phyloP scores from a whole-genome alignment of 2,113 vertebrate genomes.

The Heterotilapia buettikoferi region DNA sequence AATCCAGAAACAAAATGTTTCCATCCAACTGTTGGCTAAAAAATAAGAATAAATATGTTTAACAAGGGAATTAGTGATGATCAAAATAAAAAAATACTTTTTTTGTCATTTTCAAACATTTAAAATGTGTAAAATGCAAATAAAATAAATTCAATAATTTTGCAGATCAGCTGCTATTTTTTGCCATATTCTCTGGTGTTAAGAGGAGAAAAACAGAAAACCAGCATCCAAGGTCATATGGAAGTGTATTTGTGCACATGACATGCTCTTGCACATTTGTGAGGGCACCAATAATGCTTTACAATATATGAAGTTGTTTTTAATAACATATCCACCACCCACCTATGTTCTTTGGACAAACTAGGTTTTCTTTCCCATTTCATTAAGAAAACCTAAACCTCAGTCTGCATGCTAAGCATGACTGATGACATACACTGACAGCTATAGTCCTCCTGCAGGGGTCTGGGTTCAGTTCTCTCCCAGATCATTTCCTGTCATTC shows the following conservation, averaged over 20 bases:
- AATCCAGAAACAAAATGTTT: not conserved
- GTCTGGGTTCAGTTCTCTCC: not conserved
- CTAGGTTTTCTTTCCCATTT: not conserved
- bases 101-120: not conserved
- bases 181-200: not conserved
- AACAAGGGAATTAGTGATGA: not conserved
- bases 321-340: not conserved
- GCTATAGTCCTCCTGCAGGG: not conserved
- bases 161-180: not conserved
- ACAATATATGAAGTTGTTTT: not conserved
- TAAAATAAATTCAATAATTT: not conserved
- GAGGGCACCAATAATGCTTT: not conserved
- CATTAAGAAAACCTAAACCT: not conserved
- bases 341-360: not conserved
- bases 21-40: not conserved
- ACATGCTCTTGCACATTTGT: not conserved
- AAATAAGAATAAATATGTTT: not conserved
- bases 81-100: accelerated
- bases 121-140: not conserved
- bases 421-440: not conserved
- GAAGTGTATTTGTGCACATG: not conserved
- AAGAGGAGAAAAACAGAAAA: not conserved
- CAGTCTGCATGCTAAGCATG: not conserved
- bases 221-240: not conserved
- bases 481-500: not conserved